These are phyloP conservation scores for Nephrotoma flavescens DNA, from an alignment of 2,888 invertebrate genomes.

Conservation along the genomic window DNA sequence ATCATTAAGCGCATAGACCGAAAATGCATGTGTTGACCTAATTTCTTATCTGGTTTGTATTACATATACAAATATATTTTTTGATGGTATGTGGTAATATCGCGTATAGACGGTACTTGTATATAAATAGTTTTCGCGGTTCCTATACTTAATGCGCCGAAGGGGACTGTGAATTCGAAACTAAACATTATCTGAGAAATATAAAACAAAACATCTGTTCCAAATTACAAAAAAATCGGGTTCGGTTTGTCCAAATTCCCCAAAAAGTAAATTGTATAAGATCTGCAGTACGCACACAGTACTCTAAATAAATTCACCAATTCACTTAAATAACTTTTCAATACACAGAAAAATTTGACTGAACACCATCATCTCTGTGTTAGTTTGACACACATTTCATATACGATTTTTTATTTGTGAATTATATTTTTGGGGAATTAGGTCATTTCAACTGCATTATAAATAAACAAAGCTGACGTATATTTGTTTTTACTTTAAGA, in stretches of 20 bases:
- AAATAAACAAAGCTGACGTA: constrained; percentile 5
- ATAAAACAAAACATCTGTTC: background rate
- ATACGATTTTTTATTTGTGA: background rate
- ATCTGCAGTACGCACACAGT: background rate
- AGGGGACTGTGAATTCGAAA: background rate
- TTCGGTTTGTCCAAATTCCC: background rate
- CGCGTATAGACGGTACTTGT: background rate
- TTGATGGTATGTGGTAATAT: background rate
- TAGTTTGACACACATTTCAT: constrained; percentile 4
- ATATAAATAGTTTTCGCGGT: background rate
- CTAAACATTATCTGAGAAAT: background rate
- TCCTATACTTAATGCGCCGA: background rate
- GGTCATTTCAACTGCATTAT: constrained; percentile 7
- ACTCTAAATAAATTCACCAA: background rate
- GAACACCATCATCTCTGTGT: background rate
- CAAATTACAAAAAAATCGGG: background rate
- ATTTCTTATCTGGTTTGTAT: background rate
- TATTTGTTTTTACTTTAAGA: background rate
- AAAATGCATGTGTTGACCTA: background rate
- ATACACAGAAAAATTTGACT: background rate
- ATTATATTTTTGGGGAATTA: constrained; percentile 3
- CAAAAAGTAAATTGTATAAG: background rate
- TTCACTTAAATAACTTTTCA: background rate
- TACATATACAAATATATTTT: background rate
- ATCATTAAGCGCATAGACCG: background rate